Percentiles rank a stretch among this genome's conserved stretches.
These are phyloP conservation scores for Sinella curviseta DNA, from an alignment of 1,140 invertebrate species.

Conservation along the genomic window DNA sequence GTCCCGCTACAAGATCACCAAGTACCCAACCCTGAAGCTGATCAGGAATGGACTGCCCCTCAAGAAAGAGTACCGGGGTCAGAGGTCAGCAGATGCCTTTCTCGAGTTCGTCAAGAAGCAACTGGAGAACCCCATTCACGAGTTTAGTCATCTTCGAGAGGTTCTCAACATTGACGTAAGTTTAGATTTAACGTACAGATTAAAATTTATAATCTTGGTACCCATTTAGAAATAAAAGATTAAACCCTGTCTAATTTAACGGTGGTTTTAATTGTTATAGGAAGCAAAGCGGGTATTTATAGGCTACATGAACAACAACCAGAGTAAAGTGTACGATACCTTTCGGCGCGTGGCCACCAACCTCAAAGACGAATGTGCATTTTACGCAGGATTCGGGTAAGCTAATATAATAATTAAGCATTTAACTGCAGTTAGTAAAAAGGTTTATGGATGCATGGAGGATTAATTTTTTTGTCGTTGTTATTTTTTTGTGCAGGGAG, in stretches of 20 bases:
- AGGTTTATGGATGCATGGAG: neutral
- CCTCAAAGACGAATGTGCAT: constrained; percentile 93
- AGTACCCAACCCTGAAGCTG: constrained; percentile 97
- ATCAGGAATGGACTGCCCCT: constrained; percentile 89
- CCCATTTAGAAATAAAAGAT: constrained; percentile 16
- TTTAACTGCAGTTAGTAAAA: constrained; percentile 6
- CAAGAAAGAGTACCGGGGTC: constrained; percentile 92
- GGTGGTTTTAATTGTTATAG: constrained; percentile 18
- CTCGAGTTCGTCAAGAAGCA: constrained; percentile 83
- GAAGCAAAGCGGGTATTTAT: constrained; percentile 79
- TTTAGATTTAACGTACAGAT: constrained; percentile 26
- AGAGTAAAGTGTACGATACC: constrained; percentile 75
- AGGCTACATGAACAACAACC: constrained; percentile 84
- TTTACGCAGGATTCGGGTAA: constrained; percentile 90
- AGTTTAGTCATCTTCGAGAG: constrained; percentile 74
- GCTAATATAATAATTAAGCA: constrained; percentile 49
- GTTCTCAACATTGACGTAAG: constrained; percentile 73
- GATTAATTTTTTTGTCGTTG: neutral
- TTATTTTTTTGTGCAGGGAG: constrained; percentile 54
- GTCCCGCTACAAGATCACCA: constrained; percentile 89
- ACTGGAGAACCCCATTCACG: constrained; percentile 82
- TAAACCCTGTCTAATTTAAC: neutral
- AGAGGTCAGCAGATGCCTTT: constrained; percentile 80
- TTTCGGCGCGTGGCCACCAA: constrained; percentile 80
- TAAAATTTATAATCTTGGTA: no score